Evolutionary conservation across 2,888 invertebrate species (phyloP).

Genomic region (Pheosia tremula): DNA sequence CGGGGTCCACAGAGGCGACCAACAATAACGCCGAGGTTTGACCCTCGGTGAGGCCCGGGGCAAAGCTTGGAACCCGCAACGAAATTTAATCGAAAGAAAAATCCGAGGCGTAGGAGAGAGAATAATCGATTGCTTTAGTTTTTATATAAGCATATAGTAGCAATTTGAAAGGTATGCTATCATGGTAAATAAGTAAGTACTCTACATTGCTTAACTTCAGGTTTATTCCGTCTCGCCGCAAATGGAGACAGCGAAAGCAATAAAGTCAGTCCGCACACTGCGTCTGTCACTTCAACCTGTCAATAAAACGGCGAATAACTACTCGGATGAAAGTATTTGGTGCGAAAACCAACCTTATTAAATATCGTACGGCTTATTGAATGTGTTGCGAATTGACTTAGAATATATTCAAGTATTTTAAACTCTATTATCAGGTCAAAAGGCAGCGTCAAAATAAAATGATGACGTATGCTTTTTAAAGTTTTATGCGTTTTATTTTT

Average conservation of each 20-base stretch:
- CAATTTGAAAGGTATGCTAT: too few species aligned
- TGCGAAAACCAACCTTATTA: constrained; percentile 6
- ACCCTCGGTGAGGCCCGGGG: too few species aligned
- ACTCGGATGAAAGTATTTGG: constrained; percentile 14
- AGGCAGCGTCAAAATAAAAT: not conserved
- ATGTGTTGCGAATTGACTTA: not conserved
- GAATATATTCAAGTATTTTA: not conserved
- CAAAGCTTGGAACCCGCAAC: too few species aligned
- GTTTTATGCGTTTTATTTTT: too few species aligned
- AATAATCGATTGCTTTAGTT: too few species aligned
- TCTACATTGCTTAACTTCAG: not conserved
- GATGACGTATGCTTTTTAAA: too few species aligned
- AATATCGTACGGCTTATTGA: constrained; percentile 1
- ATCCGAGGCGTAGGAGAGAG: too few species aligned
- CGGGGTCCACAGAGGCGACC: too few species aligned
- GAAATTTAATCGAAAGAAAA: too few species aligned
- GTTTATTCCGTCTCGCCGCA: not conserved
- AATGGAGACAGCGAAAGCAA: constrained; percentile 15
- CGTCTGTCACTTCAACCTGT: constrained; percentile 11
- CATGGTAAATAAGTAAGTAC: too few species aligned
- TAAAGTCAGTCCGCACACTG: constrained; percentile 18
- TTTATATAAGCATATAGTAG: too few species aligned
- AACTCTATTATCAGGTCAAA: not conserved
- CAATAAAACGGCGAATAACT: constrained; percentile 22
- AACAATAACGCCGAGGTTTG: too few species aligned